Percentiles rank a stretch among this genome's conserved stretches.
These are phyloP conservation scores for Drosophila birchii DNA, from an alignment of 2,888 invertebrate species.

Conservation along the genomic window DNA sequence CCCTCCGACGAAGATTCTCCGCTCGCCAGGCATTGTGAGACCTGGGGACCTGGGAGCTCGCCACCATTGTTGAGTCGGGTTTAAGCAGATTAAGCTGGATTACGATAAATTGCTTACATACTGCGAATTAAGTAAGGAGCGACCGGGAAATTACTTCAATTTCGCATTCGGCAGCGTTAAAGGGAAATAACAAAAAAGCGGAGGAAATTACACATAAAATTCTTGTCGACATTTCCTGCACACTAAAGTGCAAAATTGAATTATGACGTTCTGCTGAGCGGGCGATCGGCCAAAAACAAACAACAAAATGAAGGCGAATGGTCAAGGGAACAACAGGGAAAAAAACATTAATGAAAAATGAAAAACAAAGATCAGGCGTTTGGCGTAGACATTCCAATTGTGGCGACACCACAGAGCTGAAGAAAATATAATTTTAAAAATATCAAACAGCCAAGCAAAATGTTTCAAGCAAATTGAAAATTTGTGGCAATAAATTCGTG, in stretches of 20 bases:
- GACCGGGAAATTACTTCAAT: slow-evolving; percentile 53
- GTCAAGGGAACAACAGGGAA: slow-evolving; percentile 23
- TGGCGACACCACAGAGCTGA: slow-evolving; percentile 31
- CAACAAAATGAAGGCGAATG: slow-evolving; percentile 14
- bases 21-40: slow-evolving; percentile 8
- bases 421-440: slow-evolving; percentile 29
- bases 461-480: background rate
- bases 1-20: slow-evolving; percentile 7
- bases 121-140: slow-evolving; percentile 19
- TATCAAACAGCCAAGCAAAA: slow-evolving; percentile 7
- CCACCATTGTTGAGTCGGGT: slow-evolving; percentile 35
- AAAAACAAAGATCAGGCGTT: slow-evolving; percentile 22
- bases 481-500: background rate
- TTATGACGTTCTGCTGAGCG: slow-evolving; percentile 59
- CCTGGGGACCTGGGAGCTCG: slow-evolving; percentile 3
- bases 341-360: slow-evolving; percentile 4
- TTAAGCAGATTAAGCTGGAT: slow-evolving; percentile 66
- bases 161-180: slow-evolving; percentile 58
- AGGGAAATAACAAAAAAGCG: slow-evolving; percentile 13
- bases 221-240: slow-evolving; percentile 40
- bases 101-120: slow-evolving; percentile 58
- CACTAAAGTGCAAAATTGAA: slow-evolving; percentile 52
- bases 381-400: slow-evolving; percentile 52
- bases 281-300: slow-evolving; percentile 53
- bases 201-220: slow-evolving; percentile 24